Percentiles rank a stretch among this genome's conserved stretches.
Evolutionary conservation across 2,888 invertebrate genomes (phyloP).

Genomic region (Cotesia congregata): DNA sequence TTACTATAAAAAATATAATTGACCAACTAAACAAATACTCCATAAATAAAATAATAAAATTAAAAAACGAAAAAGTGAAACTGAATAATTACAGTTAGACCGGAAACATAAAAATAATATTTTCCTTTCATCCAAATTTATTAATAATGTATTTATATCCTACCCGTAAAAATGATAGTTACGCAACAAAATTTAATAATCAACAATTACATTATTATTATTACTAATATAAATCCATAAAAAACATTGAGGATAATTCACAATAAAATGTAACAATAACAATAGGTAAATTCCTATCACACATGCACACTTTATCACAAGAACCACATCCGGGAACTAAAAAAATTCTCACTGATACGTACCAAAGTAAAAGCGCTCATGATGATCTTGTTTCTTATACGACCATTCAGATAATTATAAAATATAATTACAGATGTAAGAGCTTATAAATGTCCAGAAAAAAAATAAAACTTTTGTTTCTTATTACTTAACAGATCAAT

Average conservation of each 20-base stretch:
- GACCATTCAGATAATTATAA: neutral
- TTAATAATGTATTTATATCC: neutral
- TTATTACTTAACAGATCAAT: constrained; percentile 44
- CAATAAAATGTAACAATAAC: neutral
- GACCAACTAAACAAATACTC: neutral
- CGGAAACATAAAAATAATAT: constrained; percentile 18
- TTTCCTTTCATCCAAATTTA: constrained; percentile 38
- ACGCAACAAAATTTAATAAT: neutral
- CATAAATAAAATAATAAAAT: constrained; percentile 18
- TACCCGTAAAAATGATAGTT: neutral
- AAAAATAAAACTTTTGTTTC: constrained; percentile 12
- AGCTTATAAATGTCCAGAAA: neutral
- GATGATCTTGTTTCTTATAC: constrained; percentile 44
- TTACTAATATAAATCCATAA: neutral
- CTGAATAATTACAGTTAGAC: constrained; percentile 3
- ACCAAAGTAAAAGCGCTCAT: constrained; percentile 65
- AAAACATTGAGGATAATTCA: neutral
- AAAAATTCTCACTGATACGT: constrained; percentile 55
- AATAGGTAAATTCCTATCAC: constrained; percentile 3
- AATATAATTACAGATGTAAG: neutral
- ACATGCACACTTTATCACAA: neutral
- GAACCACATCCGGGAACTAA: neutral
- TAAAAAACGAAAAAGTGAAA: constrained; percentile 18
- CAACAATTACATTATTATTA: neutral
- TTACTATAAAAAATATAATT: neutral